Evolutionary conservation across 2,113 vertebrate genomes (phyloP).

Genomic region (Rhinichthys klamathensis): DNA sequence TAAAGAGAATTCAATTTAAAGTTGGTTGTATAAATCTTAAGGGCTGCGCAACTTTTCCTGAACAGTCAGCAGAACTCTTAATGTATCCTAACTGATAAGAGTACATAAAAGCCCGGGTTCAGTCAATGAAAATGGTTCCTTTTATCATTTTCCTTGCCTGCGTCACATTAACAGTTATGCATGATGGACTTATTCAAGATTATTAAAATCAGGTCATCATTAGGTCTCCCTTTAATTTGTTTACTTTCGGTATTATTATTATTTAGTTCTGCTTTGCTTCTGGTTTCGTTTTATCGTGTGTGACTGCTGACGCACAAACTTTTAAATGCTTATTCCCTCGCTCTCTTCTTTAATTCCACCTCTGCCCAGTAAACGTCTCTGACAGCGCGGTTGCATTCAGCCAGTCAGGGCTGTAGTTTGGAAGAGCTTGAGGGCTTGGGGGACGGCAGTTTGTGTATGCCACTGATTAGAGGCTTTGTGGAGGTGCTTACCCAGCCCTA

Average conservation of each 20-base stretch:
- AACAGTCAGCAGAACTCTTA: constrained; percentile 38
- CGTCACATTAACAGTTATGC: background rate
- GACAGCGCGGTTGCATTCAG: constrained; percentile 13
- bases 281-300: background rate
- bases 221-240: background rate
- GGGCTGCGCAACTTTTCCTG: background rate
- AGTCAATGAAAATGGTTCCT: background rate
- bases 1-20: constrained; percentile 48
- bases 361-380: constrained; percentile 8
- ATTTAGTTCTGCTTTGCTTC: background rate
- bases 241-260: constrained; percentile 4
- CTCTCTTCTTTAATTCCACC: constrained; percentile 24
- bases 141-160: background rate
- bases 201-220: constrained; percentile 28
- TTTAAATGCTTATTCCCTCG: constrained; percentile 24
- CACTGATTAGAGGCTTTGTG: constrained; percentile 51
- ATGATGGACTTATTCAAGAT: background rate
- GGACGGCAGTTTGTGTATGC: constrained; percentile 32
- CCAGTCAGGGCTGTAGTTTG: background rate
- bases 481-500: constrained; percentile 42
- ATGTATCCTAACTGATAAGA: constrained; percentile 20
- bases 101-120: constrained; percentile 20
- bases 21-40: constrained; percentile 38
- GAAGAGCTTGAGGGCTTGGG: background rate
- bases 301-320: constrained; percentile 20